These are phyloP conservation scores for Philopedon plagiatum DNA, from an alignment of 2,888 invertebrate species.

Conservation along the genomic window DNA sequence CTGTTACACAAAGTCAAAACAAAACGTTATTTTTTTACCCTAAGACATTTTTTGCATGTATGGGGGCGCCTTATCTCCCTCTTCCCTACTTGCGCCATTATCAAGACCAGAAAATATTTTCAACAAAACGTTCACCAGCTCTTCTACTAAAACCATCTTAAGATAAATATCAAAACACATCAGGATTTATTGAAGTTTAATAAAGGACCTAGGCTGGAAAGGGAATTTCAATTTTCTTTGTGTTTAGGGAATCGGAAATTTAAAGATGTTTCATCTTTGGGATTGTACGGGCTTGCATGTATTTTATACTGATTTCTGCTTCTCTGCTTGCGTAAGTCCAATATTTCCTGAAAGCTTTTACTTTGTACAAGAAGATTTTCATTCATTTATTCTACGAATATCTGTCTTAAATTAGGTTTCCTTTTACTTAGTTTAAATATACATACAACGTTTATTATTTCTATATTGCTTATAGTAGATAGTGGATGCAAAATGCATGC, in stretches of 20 bases:
- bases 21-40: too few relatives aligned
- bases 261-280: slow-evolving; percentile 18
- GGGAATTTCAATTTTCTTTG: slow-evolving; percentile 19
- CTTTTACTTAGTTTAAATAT: too few relatives aligned
- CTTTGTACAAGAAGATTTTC: neutral
- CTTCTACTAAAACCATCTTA: slow-evolving; percentile 10
- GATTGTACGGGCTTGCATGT: slow-evolving; percentile 1
- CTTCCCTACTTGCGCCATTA: too few relatives aligned
- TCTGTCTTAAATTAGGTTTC: neutral
- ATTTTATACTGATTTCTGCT: slow-evolving; percentile 1
- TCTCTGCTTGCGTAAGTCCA: neutral
- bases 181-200: neutral
- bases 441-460: too few relatives aligned
- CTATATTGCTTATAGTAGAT: too few relatives aligned
- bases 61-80: too few relatives aligned
- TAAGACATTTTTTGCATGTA: too few relatives aligned
- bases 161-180: neutral
- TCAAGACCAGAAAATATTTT: too few relatives aligned
- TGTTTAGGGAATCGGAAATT: slow-evolving; percentile 15
- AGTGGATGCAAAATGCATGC: too few relatives aligned
- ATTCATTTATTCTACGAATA: neutral
- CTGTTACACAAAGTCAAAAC: too few relatives aligned
- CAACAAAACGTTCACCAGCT: neutral
- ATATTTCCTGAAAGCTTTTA: slow-evolving; percentile 3
- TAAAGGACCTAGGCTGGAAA: neutral